Evolutionary conservation across 2,113 vertebrate genomes (phyloP).

Genomic region (Meriones unguiculatus): DNA sequence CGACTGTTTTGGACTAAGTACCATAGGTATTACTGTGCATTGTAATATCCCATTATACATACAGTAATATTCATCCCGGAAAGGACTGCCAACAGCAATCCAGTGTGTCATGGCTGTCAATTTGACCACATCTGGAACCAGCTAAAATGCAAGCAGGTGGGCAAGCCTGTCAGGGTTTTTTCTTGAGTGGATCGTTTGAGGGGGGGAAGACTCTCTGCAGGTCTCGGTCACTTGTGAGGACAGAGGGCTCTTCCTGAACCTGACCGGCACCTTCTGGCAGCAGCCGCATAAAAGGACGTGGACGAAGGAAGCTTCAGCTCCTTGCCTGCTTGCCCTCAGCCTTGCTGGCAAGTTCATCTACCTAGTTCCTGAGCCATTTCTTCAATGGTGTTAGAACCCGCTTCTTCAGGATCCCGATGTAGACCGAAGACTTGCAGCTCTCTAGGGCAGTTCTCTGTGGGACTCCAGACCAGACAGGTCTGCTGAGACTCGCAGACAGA

Average conservation of each 20-base stretch:
- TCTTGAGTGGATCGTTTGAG: background rate
- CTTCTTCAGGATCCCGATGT: background rate
- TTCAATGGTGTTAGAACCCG: background rate
- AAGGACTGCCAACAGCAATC: background rate
- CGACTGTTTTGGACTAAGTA: slow-evolving; percentile 6
- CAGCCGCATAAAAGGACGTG: background rate
- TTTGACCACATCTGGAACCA: background rate
- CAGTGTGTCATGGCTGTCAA: background rate
- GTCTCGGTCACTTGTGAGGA: background rate
- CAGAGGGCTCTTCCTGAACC: background rate
- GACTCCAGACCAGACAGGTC: background rate
- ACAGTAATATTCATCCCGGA: background rate
- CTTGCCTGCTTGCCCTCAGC: background rate
- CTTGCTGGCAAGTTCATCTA: background rate
- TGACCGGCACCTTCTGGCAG: background rate
- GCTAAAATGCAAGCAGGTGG: background rate
- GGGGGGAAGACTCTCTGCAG: background rate
- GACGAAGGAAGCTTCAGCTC: background rate
- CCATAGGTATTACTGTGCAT: background rate
- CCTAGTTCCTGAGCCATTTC: background rate
- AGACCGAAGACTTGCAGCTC: background rate
- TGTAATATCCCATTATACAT: background rate
- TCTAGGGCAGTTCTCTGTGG: background rate
- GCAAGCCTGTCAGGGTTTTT: background rate
- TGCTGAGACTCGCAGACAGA: background rate